Conservation (phyloP, 2,888 invertebrate genomes). For the Cyclophora punctaria region DNA sequence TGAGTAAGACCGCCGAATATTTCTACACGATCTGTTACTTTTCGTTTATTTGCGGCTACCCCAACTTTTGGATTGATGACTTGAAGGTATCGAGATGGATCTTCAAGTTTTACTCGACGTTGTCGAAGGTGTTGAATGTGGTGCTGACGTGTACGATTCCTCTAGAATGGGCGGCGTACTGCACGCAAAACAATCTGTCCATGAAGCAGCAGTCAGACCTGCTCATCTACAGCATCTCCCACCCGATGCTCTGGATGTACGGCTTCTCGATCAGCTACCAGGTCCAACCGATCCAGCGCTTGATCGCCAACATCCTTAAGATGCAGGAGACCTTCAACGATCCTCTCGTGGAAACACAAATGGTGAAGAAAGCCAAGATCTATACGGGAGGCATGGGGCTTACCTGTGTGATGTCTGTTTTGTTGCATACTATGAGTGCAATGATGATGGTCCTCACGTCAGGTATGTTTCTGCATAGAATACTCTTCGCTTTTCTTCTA, state of each 20-base stretch:
- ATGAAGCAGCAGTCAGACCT: constrained; percentile 29
- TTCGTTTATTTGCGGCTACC: constrained; percentile 21
- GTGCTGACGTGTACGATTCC: constrained; percentile 21
- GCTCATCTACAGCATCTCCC: constrained; percentile 27
- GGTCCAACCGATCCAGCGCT: constrained; percentile 17
- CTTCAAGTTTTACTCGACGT: constrained; percentile 10
- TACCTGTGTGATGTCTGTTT: constrained; percentile 5
- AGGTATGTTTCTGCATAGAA: constrained; percentile 2
- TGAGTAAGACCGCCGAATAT: constrained; percentile 20
- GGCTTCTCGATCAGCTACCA: constrained; percentile 19
- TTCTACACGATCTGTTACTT: constrained; percentile 23
- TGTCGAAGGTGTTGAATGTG: constrained; percentile 17
- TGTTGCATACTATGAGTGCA: constrained; percentile 6
- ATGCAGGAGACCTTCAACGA: constrained; percentile 37
- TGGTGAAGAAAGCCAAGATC: constrained; percentile 27
- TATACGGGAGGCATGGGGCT: constrained; percentile 5
- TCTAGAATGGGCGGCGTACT: constrained; percentile 25
- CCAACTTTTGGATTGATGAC: constrained; percentile 35
- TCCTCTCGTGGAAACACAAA: constrained; percentile 29
- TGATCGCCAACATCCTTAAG: constrained; percentile 26
- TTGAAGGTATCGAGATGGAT: constrained; percentile 19
- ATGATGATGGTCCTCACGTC: constrained; percentile 5
- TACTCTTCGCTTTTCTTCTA: too few relatives aligned
- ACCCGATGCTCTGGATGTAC: constrained; percentile 24
- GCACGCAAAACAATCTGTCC: constrained; percentile 28